Evolutionary conservation across 2,888 invertebrate genomes (phyloP).

Genomic region (Drosophila imparisetae): DNA sequence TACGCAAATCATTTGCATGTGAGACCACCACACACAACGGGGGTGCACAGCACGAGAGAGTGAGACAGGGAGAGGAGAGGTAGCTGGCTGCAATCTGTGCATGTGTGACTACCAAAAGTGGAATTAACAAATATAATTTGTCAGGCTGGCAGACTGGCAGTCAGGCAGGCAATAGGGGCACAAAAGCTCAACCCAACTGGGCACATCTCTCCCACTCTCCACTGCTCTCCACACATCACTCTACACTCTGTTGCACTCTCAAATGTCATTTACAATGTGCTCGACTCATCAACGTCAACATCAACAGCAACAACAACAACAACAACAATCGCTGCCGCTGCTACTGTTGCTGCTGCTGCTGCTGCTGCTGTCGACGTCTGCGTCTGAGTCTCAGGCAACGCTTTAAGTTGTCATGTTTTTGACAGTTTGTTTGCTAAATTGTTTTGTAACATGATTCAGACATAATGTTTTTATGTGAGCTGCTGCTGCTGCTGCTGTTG

Average conservation of each 20-base stretch:
- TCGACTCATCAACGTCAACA: slow-evolving; percentile 74
- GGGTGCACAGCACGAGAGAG: neutral
- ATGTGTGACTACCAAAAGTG: slow-evolving; percentile 30
- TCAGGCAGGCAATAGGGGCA: slow-evolving; percentile 4
- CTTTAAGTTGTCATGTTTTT: slow-evolving; percentile 81
- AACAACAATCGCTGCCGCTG: slow-evolving; percentile 13
- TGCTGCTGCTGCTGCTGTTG: neutral
- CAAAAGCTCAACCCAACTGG: slow-evolving; percentile 30
- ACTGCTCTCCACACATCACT: slow-evolving; percentile 11
- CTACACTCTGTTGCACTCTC: slow-evolving; percentile 38
- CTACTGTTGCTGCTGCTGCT: slow-evolving; percentile 9
- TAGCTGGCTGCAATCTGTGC: slow-evolving; percentile 33
- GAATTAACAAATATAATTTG: slow-evolving; percentile 58
- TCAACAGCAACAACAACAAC: slow-evolving; percentile 31
- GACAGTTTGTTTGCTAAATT: slow-evolving; percentile 83
- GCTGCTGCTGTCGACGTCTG: slow-evolving; percentile 14
- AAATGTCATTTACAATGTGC: slow-evolving; percentile 74
- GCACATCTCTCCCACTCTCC: slow-evolving; percentile 13
- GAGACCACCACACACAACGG: slow-evolving; percentile 8
- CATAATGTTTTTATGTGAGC: slow-evolving; percentile 67
- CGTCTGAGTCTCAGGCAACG: slow-evolving; percentile 64
- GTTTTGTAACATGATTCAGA: slow-evolving; percentile 81
- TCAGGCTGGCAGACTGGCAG: slow-evolving; percentile 31
- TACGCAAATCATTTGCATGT: slow-evolving; percentile 52
- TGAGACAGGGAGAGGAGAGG: neutral